A percentile compares a stretch with the other conserved stretches of the same genome.
phyloP scores from a whole-genome alignment of 2,797 vertebrate genomes.

The Scarus forsteni region DNA sequence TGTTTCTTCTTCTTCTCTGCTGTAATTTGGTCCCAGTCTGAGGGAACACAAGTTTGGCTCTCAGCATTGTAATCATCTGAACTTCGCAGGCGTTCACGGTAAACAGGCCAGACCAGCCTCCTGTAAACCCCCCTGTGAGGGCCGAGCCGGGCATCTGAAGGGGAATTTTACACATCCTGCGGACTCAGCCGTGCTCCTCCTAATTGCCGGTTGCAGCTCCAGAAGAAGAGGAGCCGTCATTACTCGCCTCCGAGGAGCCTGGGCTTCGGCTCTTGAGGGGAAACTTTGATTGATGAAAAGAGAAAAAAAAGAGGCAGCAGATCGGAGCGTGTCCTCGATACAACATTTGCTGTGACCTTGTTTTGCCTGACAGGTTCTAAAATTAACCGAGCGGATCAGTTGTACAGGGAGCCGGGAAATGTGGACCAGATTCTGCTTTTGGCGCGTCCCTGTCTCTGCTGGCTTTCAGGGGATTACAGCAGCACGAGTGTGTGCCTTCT shows the following conservation, averaged over 20 bases:
- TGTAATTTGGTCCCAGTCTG: conserved; percentile 52
- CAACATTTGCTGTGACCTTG: conserved; percentile 83
- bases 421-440: conserved; percentile 82
- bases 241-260: conserved; percentile 73
- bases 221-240: conserved; percentile 76
- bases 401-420: conserved; percentile 79
- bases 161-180: conserved; percentile 81
- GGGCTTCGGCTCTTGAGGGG: conserved; percentile 75
- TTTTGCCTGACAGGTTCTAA: conserved; percentile 81
- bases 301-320: conserved; percentile 69
- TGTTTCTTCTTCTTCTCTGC: conserved; percentile 11
- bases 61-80: conserved; percentile 73
- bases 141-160: conserved; percentile 71
- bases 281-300: conserved; percentile 83
- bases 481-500: conserved; percentile 72
- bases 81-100: conserved; percentile 65
- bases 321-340: conserved; percentile 82
- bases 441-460: conserved; percentile 69
- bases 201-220: conserved; percentile 82
- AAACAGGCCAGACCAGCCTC: conserved; percentile 62
- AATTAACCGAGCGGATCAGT: conserved; percentile 80
- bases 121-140: conserved; percentile 50
- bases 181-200: conserved; percentile 76
- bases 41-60: conserved; percentile 67
- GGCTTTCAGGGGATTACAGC: conserved; percentile 79